Evolutionary conservation across 2,113 vertebrate species (phyloP), one percentile per base, ranked within the genome.

Genomic region (Pyrgilauda ruficollis): DNA sequence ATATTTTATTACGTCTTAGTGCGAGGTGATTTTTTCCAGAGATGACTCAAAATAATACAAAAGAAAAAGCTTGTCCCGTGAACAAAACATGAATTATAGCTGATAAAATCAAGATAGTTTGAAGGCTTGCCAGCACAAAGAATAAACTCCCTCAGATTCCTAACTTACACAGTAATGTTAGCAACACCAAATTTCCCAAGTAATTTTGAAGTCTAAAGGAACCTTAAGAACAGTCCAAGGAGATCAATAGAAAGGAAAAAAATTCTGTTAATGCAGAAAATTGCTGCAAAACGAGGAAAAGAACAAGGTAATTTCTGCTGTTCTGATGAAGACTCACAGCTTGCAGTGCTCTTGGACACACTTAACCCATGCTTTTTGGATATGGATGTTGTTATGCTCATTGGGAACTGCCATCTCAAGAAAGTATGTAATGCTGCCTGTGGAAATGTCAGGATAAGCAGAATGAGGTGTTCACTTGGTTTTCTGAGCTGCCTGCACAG

Each of bases 21-120:
- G 92, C 13, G 68, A 93, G 93, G 76, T 96, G 95, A 97, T 95
- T 95, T 96, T 97, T 97, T 96, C 96, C 96, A 97, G 96, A 97
- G 95, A 92, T 96, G 96, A 96, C 93, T 94, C 95, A 95, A 95
- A 96, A 93, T 92, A 96, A 96, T 88, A 94, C 93, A 96, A 96
- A 96, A 95, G 95, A 93, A 97, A 95, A 95, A 86, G 82, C 83
- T 95, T 96, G 90, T 96, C 90, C 87, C 62, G 39, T 74, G 96
- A 96, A 96, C 90, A 95, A 96, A 96, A 94, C 94, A 95, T 96
- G 94, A 95, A 72, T 96, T 93, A 96, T 78, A 90, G 95, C 88
- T 95, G 96, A 97, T 96, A 97, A 94, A 97, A 96, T 96, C 94
- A 92, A 97, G 96, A 95, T 74, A 96, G 92, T 92, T 90, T 96